Evolutionary conservation across 2,113 vertebrate genomes (phyloP).

Genomic region (Melospiza georgiana): DNA sequence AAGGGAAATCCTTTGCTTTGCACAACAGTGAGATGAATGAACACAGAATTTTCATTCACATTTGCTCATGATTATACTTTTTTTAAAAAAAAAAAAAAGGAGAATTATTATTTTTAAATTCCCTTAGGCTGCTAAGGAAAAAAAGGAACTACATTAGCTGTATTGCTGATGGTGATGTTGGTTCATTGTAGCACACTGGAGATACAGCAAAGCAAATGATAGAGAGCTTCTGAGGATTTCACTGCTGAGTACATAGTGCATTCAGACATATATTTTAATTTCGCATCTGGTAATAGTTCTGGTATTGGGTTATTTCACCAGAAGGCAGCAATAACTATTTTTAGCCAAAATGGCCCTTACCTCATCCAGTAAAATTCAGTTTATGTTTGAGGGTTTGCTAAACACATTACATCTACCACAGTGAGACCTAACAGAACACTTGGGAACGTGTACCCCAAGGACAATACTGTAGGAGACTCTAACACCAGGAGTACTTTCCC

Average conservation of each 20-base stretch:
- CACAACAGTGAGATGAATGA: not conserved
- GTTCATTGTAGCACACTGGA: not conserved
- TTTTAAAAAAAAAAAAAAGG: not conserved
- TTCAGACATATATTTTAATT: not conserved
- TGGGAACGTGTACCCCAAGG: not conserved
- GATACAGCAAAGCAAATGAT: not conserved
- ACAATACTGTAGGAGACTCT: not conserved
- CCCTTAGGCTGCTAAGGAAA: not conserved
- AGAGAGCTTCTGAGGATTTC: not conserved
- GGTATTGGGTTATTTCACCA: not conserved
- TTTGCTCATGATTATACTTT: not conserved
- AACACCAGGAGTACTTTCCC: not conserved
- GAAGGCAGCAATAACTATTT: constrained; percentile 22
- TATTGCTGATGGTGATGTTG: not conserved
- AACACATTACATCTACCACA: not conserved
- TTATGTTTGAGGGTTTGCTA: not conserved
- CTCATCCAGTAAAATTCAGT: constrained; percentile 6
- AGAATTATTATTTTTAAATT: not conserved
- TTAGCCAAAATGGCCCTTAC: constrained; percentile 7
- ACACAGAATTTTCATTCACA: not conserved
- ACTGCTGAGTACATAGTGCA: not conserved
- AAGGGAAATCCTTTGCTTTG: constrained; percentile 42
- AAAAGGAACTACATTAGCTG: not conserved
- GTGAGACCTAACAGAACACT: not conserved
- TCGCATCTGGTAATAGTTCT: not conserved